Evolutionary conservation across 2,888 invertebrate species (phyloP).

Genomic region (Campoletis raptor): DNA sequence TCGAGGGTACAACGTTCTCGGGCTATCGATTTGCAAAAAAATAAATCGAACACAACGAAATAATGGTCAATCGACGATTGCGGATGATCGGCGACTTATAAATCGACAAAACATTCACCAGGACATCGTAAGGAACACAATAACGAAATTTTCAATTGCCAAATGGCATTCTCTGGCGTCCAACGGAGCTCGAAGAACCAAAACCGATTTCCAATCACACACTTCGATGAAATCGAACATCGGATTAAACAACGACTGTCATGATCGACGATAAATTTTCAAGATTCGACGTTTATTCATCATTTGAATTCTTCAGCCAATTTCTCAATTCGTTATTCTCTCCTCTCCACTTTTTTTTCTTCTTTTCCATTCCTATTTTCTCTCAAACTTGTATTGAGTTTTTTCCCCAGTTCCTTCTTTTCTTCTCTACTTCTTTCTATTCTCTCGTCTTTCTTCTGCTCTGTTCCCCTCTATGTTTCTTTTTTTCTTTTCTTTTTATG

Average conservation of each 20-base stretch:
- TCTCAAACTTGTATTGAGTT: slow-evolving; percentile 47
- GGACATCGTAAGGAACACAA: slow-evolving; percentile 26
- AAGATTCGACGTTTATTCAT: slow-evolving; percentile 45
- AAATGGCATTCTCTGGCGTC: slow-evolving; percentile 63
- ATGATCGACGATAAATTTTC: slow-evolving; percentile 21
- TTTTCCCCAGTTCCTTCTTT: background rate
- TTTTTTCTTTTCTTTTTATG: background rate
- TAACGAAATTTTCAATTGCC: slow-evolving; percentile 30
- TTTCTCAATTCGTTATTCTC: slow-evolving; percentile 34
- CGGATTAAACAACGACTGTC: slow-evolving; percentile 3
- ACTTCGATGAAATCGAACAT: slow-evolving; percentile 22
- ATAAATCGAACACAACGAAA: slow-evolving; percentile 62
- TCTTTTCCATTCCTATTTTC: slow-evolving; percentile 19
- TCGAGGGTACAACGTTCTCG: slow-evolving; percentile 81
- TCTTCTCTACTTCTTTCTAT: background rate
- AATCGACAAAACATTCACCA: slow-evolving; percentile 41
- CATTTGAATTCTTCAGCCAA: slow-evolving; percentile 48
- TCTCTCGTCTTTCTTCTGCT: slow-evolving; percentile 58
- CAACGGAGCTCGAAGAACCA: slow-evolving; percentile 43
- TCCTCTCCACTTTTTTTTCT: slow-evolving; percentile 26
- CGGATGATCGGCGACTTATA: slow-evolving; percentile 51
- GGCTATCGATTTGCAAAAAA: slow-evolving; percentile 84
- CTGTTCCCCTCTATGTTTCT: background rate
- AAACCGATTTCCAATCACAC: slow-evolving; percentile 9
- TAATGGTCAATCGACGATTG: background rate